These are phyloP conservation scores for Syngnathus floridae DNA, from an alignment of 2,113 vertebrate species.

Conservation along the genomic window DNA sequence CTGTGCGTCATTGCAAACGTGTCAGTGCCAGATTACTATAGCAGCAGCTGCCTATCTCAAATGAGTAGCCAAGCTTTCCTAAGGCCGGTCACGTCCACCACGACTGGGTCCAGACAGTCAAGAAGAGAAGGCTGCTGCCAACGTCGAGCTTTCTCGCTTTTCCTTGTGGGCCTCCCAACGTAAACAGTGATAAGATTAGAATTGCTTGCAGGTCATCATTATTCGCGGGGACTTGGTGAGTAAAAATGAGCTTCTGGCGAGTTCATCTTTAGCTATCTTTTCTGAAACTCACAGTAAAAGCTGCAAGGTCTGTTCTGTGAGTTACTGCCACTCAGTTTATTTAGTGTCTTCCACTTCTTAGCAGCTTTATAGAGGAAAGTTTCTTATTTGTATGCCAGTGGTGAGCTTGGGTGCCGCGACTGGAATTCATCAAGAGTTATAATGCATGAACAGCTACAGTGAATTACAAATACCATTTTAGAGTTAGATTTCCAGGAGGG, in stretches of 20 bases:
- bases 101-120: slow-evolving; percentile 43
- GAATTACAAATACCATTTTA: neutral
- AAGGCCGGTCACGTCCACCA: slow-evolving; percentile 54
- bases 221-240: slow-evolving; percentile 18
- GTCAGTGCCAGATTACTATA: neutral
- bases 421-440: neutral
- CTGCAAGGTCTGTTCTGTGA: slow-evolving; percentile 16
- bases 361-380: neutral
- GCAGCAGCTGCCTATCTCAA: slow-evolving; percentile 30
- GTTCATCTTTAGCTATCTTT: slow-evolving; percentile 22
- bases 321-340: slow-evolving; percentile 25
- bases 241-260: slow-evolving; percentile 23
- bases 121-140: slow-evolving; percentile 39
- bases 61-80: slow-evolving; percentile 36
- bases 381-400: slow-evolving; percentile 33
- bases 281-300: slow-evolving; percentile 1
- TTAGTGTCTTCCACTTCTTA: slow-evolving; percentile 10
- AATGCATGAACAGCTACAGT: neutral
- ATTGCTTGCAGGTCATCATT: slow-evolving; percentile 40
- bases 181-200: slow-evolving; percentile 34
- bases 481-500: neutral
- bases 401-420: too few relatives aligned
- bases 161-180: slow-evolving; percentile 33
- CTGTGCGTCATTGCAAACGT: neutral
- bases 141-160: slow-evolving; percentile 16